These are phyloP conservation scores for Acrossocheilus wenchowensis DNA, from an alignment of 2,797 vertebrate species.

Conservation along the genomic window DNA sequence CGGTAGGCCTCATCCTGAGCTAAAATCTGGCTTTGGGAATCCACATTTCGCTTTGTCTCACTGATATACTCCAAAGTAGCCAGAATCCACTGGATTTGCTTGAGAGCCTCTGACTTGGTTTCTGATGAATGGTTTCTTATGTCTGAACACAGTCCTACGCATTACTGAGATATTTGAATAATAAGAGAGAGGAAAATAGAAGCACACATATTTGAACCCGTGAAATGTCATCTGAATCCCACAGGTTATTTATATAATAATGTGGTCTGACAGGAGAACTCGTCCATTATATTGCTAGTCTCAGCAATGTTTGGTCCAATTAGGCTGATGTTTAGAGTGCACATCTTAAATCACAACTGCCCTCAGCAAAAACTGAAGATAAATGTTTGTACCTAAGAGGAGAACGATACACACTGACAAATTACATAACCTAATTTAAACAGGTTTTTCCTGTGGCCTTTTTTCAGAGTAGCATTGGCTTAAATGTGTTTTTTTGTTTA, in stretches of 20 bases:
- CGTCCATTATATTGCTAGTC: constrained; percentile 23
- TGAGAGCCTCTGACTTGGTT: not conserved
- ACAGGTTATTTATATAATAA: constrained; percentile 15
- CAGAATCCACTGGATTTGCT: constrained; percentile 1
- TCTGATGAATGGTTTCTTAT: not conserved
- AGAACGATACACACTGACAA: constrained; percentile 23
- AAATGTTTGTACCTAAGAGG: not conserved
- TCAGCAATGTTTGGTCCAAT: constrained; percentile 24
- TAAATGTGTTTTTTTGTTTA: constrained; percentile 10
- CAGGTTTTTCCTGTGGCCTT: not conserved
- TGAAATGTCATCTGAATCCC: constrained; percentile 31
- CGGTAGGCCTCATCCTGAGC: constrained; percentile 3
- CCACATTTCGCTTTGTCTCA: constrained; percentile 3
- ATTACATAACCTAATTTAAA: constrained; percentile 9
- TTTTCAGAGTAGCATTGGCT: not conserved
- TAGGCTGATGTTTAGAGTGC: constrained; percentile 23
- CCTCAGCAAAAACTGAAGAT: constrained; percentile 12
- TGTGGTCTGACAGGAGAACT: constrained; percentile 20
- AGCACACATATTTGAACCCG: not conserved
- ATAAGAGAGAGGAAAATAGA: not conserved
- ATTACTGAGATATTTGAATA: not conserved
- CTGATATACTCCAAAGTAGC: not conserved
- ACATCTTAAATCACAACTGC: constrained; percentile 25
- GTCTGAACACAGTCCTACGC: not conserved
- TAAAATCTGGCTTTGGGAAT: constrained; percentile 19